Percentiles rank a stretch among this genome's conserved stretches.
Conservation (phyloP, 2,888 invertebrate genomes). For the Amblyjoppa fuscipennis region DNA sequence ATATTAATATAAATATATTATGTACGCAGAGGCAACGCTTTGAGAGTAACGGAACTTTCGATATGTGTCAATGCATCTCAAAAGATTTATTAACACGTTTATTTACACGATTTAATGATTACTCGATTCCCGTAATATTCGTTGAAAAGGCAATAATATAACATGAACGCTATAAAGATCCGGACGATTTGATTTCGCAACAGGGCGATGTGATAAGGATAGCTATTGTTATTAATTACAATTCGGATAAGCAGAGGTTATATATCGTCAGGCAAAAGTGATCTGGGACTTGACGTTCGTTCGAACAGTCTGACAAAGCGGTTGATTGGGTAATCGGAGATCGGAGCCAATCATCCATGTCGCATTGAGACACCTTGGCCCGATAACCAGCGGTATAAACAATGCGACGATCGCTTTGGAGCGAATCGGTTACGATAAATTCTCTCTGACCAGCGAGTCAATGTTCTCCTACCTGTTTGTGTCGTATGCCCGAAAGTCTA, state of each 20-base stretch:
- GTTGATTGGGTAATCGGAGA: background rate
- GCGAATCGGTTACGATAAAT: background rate
- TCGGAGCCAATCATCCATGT: background rate
- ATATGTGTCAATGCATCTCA: background rate
- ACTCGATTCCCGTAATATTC: background rate
- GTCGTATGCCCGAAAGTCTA: background rate
- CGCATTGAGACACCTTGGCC: background rate
- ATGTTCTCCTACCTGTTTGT: background rate
- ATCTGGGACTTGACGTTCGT: background rate
- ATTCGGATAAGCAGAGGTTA: background rate
- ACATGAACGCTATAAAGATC: background rate
- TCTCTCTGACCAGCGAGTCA: background rate
- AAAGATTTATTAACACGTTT: background rate
- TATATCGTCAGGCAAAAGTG: background rate
- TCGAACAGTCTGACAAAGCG: background rate
- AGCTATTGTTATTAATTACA: background rate
- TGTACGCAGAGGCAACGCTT: background rate
- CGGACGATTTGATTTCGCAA: background rate
- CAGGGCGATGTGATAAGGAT: background rate
- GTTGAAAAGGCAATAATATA: background rate
- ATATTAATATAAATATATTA: constrained; percentile 17
- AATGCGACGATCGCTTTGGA: background rate
- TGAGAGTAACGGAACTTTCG: background rate
- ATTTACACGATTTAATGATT: too few species aligned
- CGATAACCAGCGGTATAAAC: background rate